A percentile compares a stretch with the other conserved stretches of the same genome.
Conservation (phyloP, 2,888 invertebrate species). For the Cremastinae sp. region DNA sequence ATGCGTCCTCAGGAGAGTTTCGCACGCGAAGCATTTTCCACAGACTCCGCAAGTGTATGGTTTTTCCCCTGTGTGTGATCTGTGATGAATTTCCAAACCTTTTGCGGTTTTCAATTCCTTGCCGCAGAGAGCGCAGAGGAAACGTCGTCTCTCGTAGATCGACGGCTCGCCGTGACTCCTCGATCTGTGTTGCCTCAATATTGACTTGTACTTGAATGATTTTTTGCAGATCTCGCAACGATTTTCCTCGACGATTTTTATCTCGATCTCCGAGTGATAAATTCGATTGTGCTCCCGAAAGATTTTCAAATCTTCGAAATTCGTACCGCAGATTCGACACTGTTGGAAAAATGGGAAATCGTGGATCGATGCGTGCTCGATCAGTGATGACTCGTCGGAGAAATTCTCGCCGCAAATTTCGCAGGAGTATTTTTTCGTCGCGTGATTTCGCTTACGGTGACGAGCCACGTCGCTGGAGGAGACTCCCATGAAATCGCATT, state of each 20-base stretch:
- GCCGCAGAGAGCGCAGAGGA: slow-evolving; percentile 72
- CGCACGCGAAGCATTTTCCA: slow-evolving; percentile 73
- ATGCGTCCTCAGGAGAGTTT: slow-evolving; percentile 81
- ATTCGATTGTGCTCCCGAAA: slow-evolving; percentile 71
- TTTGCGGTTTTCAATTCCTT: slow-evolving; percentile 74
- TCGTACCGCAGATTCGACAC: slow-evolving; percentile 69
- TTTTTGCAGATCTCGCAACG: slow-evolving; percentile 70
- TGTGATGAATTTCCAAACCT: slow-evolving; percentile 73
- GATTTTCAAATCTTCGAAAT: slow-evolving; percentile 69
- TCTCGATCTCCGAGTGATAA: slow-evolving; percentile 64
- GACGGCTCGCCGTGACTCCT: slow-evolving; percentile 65
- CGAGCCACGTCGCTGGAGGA: slow-evolving; percentile 68
- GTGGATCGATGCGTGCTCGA: slow-evolving; percentile 68
- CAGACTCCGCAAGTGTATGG: slow-evolving; percentile 73
- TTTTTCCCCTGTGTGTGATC: slow-evolving; percentile 75
- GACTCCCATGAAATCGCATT: slow-evolving; percentile 72
- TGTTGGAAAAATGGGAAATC: slow-evolving; percentile 69
- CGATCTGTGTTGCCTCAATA: slow-evolving; percentile 71
- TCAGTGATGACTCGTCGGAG: slow-evolving; percentile 63
- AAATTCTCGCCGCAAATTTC: slow-evolving; percentile 70
- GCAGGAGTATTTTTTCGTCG: slow-evolving; percentile 64
- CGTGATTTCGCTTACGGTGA: slow-evolving; percentile 68
- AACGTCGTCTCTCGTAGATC: slow-evolving; percentile 69
- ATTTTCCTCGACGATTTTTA: slow-evolving; percentile 58
- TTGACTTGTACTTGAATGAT: slow-evolving; percentile 69